Percentiles rank a stretch among this genome's conserved stretches.
Conservation (phyloP, 2,797 vertebrate genomes). For the Crocidura indochinensis region DNA sequence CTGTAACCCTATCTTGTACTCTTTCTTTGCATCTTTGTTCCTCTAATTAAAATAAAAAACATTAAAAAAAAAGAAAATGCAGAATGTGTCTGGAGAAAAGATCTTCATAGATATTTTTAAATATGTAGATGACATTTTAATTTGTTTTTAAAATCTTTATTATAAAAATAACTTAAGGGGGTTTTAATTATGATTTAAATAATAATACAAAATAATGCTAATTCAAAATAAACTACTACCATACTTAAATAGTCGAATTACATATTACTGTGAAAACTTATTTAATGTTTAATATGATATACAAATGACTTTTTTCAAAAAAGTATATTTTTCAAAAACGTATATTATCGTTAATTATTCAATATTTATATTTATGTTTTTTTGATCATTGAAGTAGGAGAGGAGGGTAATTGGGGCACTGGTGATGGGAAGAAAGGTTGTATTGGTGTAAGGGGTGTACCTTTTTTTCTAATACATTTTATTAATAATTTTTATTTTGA, state of each 20-base stretch:
- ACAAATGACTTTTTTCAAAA: not conserved
- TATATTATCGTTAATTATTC: not conserved
- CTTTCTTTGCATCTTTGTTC: no score
- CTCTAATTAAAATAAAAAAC: no score
- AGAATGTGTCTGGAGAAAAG: not conserved
- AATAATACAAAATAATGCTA: no score
- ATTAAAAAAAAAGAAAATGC: no score
- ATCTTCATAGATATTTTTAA: not conserved
- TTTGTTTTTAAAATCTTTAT: not conserved
- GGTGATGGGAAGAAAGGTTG: no score
- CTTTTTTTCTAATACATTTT: no score
- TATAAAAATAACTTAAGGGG: not conserved
- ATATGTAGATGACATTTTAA: slow-evolving; percentile 46
- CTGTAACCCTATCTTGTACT: no score
- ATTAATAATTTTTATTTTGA: no score
- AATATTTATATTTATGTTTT: slow-evolving; percentile 30
- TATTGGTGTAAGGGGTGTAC: no score
- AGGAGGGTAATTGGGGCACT: no score
- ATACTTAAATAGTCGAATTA: not conserved
- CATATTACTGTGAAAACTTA: slow-evolving; percentile 11
- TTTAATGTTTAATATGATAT: not conserved
- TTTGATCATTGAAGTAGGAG: not conserved
- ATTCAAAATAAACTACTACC: not conserved
- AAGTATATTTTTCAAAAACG: no score
- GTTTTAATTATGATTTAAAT: not conserved